Conservation (phyloP, 2,888 invertebrate genomes). For the Sialis fuliginosa region DNA sequence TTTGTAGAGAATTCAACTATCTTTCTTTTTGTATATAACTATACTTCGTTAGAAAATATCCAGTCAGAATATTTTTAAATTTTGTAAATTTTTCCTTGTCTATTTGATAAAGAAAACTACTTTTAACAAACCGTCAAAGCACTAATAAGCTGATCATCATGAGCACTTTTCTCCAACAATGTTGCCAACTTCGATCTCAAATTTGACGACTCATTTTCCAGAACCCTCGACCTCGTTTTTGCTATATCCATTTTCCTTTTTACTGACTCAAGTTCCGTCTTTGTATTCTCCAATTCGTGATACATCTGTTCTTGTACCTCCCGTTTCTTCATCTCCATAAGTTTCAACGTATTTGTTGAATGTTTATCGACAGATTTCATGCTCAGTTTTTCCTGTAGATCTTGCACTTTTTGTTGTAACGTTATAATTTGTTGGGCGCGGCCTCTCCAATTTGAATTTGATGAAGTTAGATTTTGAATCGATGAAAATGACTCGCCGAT, state of each 20-base stretch:
- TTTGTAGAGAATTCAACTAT: too few relatives aligned
- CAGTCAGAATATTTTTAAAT: too few relatives aligned
- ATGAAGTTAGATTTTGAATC: constrained; percentile 37
- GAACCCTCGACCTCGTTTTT: constrained; percentile 46
- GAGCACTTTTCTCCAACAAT: constrained; percentile 40
- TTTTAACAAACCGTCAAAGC: constrained; percentile 34
- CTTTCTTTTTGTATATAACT: too few relatives aligned
- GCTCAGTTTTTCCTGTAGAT: constrained; percentile 44
- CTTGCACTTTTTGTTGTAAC: constrained; percentile 47
- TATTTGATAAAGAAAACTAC: too few relatives aligned
- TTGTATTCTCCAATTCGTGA: constrained; percentile 36
- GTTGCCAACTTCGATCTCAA: constrained; percentile 39
- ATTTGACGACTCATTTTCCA: constrained; percentile 42
- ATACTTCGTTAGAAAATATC: too few relatives aligned
- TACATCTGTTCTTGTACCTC: constrained; percentile 29
- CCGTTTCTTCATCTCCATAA: constrained; percentile 1
- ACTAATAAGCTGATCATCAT: constrained; percentile 42
- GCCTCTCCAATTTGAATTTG: constrained; percentile 52
- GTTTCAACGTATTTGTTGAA: not conserved
- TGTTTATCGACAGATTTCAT: not conserved
- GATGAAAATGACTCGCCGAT: constrained; percentile 52
- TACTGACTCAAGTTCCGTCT: constrained; percentile 35
- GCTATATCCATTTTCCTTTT: constrained; percentile 47
- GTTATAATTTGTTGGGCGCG: constrained; percentile 56
- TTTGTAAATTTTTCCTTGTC: not conserved